Percentiles rank a stretch among this genome's conserved stretches.
Conservation (phyloP, 2,797 vertebrate genomes). For the Enteromius fasciolatus region DNA sequence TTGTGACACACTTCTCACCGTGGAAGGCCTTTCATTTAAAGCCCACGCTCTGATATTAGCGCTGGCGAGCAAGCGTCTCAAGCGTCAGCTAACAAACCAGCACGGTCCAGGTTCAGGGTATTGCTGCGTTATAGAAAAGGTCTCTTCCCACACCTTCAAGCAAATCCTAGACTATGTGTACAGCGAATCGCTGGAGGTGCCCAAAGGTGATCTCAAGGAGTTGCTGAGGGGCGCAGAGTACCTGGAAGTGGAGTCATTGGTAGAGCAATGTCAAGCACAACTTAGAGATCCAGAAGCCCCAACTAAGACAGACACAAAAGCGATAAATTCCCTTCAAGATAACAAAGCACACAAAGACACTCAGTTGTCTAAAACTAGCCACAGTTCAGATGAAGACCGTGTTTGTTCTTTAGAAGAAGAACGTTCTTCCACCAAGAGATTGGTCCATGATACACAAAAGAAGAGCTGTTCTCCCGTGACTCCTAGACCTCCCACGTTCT, state of each 20-base stretch:
- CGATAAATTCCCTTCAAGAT: background rate
- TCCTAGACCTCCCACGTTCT: constrained; percentile 23
- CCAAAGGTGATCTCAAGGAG: constrained; percentile 72
- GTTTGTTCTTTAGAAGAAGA: background rate
- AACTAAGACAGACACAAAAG: background rate
- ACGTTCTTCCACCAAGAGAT: constrained; percentile 24
- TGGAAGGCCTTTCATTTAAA: constrained; percentile 76
- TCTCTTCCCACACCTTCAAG: constrained; percentile 80
- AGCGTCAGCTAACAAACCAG: constrained; percentile 65
- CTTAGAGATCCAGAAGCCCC: constrained; percentile 59
- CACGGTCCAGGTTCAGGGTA: constrained; percentile 60
- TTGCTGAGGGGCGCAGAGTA: constrained; percentile 77
- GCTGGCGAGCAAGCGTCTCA: constrained; percentile 78
- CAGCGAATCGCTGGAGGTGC: constrained; percentile 76
- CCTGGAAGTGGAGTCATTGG: constrained; percentile 77
- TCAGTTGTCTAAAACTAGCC: background rate
- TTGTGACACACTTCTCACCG: constrained; percentile 79
- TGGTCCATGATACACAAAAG: constrained; percentile 48
- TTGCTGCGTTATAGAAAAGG: constrained; percentile 70
- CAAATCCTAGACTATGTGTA: constrained; percentile 84
- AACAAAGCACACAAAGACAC: background rate
- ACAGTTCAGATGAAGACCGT: background rate
- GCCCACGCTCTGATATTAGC: constrained; percentile 84
- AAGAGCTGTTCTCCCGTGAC: constrained; percentile 52
- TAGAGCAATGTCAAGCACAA: constrained; percentile 76